Conservation (phyloP, 2,113 vertebrate species). For the Lamprologus tigripictilis region DNA sequence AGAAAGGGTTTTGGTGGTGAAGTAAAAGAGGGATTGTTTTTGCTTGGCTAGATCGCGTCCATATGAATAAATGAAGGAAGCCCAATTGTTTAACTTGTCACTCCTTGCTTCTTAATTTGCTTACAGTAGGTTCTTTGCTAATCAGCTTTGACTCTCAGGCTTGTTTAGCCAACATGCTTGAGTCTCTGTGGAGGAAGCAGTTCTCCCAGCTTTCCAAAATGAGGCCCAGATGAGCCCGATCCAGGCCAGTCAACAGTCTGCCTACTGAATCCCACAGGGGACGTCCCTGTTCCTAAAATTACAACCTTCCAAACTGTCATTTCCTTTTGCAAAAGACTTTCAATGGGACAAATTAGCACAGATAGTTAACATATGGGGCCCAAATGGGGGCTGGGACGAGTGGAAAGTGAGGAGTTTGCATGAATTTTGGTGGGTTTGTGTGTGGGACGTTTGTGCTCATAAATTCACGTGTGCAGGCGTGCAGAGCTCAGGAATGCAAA, state of each 20-base stretch:
- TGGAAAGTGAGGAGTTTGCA: background rate
- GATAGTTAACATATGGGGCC: conserved; percentile 73
- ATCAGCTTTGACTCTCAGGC: background rate
- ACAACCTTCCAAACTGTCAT: conserved; percentile 75
- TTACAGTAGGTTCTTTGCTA: background rate
- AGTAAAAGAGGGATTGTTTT: background rate
- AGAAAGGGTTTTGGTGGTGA: background rate
- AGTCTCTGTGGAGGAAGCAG: conserved; percentile 29
- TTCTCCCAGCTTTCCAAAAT: conserved; percentile 47
- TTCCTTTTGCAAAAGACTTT: conserved; percentile 74
- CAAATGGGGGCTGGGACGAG: conserved; percentile 16
- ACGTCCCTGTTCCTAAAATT: conserved; percentile 73
- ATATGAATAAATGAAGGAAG: background rate
- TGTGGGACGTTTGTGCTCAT: background rate
- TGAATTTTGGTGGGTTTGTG: conserved; percentile 1
- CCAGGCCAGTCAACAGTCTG: conserved; percentile 47
- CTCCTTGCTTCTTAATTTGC: background rate
- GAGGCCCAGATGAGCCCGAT: conserved; percentile 59
- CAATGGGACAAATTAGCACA: conserved; percentile 72
- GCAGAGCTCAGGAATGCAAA: conserved; percentile 37
- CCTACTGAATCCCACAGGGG: conserved; percentile 62
- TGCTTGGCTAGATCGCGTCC: background rate
- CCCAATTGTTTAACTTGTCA: background rate
- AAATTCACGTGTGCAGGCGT: background rate
- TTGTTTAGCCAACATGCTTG: conserved; percentile 15